Base-by-base conservation (phyloP, 2,888 invertebrate genomes). In the Nycteola revayana region DNA sequence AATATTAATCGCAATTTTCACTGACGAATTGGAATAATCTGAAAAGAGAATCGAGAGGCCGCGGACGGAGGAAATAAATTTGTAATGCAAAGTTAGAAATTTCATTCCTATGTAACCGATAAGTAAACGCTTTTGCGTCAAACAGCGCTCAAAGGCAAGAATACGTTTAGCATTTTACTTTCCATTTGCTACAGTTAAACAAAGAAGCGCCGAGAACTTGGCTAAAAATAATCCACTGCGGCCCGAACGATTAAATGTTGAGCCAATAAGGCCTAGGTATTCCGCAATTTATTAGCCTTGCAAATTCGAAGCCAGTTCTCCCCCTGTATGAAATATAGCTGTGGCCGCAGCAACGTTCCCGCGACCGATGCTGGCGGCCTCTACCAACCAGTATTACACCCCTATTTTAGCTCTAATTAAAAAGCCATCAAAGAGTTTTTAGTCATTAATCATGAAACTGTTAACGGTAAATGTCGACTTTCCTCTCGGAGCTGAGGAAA, bases 371-470 rank as follows among this genome's bases (percentile, higher is more conserved):
- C 42, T 46, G 45, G 48, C 42, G 43, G 44, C 38, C 42, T 60
- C 58, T 61, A 67, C 68, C 70, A 66, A 67, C 70, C 66, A 63
- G 81, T 70, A 79, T 80, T 81, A 85, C 85, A 85, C 82, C 88
- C 87, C 84, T 78, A 77, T 84, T 87, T 87, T 82, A 84, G 84
- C 87, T 87, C 87, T 89, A 89, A 89, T 88, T 89, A 89, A 89
- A 89, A 89, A 88, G 84, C 88, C 85, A 88, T 89, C 87, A 88
- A 89, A 88, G 88, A 88, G 84, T 89, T 88, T 86, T 86, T 78
- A 85, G 83, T 81, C 88, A 89, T 89, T 88, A 88, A 89, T 89
- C 89, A 88, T 86, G 87, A 83, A 86, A 87, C 87, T 87, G 88
- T 87, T 87, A 88, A 81, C 86, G 72, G 68, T 84, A 82, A 83